Evolutionary conservation across 1,140 invertebrate species (phyloP), one percentile per base, ranked within the genome.

Genomic region (Cardiocondyla obscurior): DNA sequence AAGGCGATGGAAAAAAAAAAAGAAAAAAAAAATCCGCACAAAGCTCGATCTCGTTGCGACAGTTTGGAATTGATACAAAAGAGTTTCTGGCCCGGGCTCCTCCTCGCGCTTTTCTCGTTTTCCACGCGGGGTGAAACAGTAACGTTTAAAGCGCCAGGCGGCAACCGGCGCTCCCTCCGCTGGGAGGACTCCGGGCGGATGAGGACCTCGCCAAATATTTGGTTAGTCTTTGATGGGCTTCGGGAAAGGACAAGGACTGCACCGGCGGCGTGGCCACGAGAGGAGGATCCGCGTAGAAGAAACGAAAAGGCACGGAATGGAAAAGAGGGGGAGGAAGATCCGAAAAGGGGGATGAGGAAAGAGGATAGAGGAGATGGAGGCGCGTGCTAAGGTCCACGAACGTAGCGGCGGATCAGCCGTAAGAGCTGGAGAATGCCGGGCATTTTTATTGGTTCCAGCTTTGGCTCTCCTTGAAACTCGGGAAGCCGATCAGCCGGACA

Each of bases 181-280:
- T 82, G 82, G 84, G 86, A 88, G 88, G 44, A 42, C n/a, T n/a
- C n/a, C n/a, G 89, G 87, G 82, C 88, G 83, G 83, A 84, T 84
- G 90, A 89, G 88, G 90, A 90, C 90, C 70, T 94, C 91, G 92
- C 88, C 92, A 94, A 94, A 94, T 94, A 94, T 94, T 94, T 94
- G 92, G 87, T 84, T 86, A 89, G 86, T 91, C 86, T 88, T 89
- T 89, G 88, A 89, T 89, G 87, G 87, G 87, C 88, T 88, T 76
- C 64, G 86, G 60, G 81, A 84, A 89, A 86, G 76, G 73, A 83
- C 79, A 86, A 81, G 83, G 85, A 67, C 84, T 79, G 77, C 79
- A 87, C 76, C 44, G 49, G 69, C 22, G 49, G 36, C 62, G 64
- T 76, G 82, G 83, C 81, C 81, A 77, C 85, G 65, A 88, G 84